Evolutionary conservation across 2,113 vertebrate species (phyloP).

Genomic region (Nesogale talazaci): DNA sequence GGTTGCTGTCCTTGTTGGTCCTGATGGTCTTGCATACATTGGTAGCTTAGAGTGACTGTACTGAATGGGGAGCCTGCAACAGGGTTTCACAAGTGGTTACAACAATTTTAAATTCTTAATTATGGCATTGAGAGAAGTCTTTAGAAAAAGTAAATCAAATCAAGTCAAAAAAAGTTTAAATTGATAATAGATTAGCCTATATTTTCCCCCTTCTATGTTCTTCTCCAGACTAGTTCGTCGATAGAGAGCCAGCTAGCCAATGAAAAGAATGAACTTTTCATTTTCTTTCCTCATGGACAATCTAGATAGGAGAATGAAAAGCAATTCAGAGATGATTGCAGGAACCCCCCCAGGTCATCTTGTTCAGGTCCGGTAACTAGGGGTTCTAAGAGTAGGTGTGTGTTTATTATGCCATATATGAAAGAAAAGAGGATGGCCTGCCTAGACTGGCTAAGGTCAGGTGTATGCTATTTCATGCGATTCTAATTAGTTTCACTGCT

Average conservation of each 20-base stretch:
- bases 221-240: background rate
- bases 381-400: background rate
- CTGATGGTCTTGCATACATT: background rate
- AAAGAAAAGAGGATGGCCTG: background rate
- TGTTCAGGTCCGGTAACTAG: background rate
- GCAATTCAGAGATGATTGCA: background rate
- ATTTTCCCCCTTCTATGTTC: background rate
- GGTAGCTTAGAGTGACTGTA: background rate
- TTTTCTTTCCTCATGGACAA: background rate
- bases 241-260: background rate
- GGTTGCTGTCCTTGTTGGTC: background rate
- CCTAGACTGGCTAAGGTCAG: conserved; percentile 8
- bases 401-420: background rate
- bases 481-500: conserved; percentile 13
- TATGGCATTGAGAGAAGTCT: background rate
- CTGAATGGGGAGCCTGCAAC: background rate
- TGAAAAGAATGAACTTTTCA: background rate
- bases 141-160: background rate
- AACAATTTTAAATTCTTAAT: conserved; percentile 23
- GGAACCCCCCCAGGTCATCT: conserved; percentile 34
- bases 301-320: conserved; percentile 20
- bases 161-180: background rate
- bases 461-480: background rate
- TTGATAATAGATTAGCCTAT: background rate
- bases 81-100: background rate